These are phyloP conservation scores for Podarcis raffonei DNA, from an alignment of 2,113 vertebrate species.

Conservation along the genomic window DNA sequence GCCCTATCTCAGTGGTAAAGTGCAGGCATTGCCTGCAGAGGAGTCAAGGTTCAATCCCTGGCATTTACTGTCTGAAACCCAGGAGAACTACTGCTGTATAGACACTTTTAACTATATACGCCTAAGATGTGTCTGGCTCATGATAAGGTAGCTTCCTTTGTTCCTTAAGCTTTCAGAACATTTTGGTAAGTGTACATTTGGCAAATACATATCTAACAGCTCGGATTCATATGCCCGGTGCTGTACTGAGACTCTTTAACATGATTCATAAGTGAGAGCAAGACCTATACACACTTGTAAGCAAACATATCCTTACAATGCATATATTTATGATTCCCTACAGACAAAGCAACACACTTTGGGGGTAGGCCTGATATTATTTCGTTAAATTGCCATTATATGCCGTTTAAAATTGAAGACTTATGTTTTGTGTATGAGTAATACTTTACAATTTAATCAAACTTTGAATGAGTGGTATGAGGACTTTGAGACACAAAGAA, in stretches of 20 bases:
- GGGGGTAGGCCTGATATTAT: background rate
- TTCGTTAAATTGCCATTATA: background rate
- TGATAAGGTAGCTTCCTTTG: background rate
- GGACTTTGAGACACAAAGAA: background rate
- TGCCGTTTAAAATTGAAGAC: background rate
- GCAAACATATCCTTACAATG: background rate
- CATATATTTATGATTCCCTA: background rate
- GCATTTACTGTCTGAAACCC: background rate
- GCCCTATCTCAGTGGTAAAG: too few species aligned
- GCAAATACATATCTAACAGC: background rate
- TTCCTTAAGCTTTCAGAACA: background rate
- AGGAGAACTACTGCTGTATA: background rate
- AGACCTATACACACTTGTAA: background rate
- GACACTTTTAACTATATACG: background rate
- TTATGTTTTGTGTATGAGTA: background rate
- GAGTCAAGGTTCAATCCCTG: background rate
- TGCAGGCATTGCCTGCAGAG: background rate
- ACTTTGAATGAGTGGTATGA: background rate
- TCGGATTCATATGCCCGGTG: background rate
- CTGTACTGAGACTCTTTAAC: background rate
- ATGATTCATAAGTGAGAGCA: background rate
- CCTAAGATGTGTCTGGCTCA: background rate
- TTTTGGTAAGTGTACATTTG: background rate
- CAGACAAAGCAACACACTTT: background rate
- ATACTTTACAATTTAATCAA: background rate